Evolutionary conservation across 2,113 vertebrate genomes (phyloP).

Genomic region (Potamarius usumacintae): DNA sequence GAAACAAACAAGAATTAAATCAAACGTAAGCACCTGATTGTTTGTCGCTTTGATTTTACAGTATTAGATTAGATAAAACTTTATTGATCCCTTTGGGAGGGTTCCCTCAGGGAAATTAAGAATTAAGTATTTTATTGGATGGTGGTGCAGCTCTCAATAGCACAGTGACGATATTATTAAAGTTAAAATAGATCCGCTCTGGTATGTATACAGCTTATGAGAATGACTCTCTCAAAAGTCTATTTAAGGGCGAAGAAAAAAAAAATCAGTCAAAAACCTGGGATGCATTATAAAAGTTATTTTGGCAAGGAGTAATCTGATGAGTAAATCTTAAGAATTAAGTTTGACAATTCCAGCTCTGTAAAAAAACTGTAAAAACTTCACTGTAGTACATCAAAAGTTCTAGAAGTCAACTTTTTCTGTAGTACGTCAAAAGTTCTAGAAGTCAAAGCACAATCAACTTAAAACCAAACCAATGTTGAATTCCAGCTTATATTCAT

Average conservation of each 20-base stretch:
- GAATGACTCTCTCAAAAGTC: not conserved
- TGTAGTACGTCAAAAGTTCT: not conserved
- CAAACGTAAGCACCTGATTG: not conserved
- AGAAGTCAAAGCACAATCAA: not conserved
- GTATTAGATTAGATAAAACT: too few relatives aligned
- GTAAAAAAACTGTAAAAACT: not conserved
- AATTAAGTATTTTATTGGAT: not conserved
- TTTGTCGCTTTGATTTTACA: not conserved
- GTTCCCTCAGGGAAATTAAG: too few relatives aligned
- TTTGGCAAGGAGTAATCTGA: too few relatives aligned
- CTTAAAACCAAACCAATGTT: not conserved
- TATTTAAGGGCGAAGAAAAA: not conserved
- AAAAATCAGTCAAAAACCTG: not conserved
- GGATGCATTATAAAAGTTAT: not conserved
- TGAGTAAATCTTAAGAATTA: not conserved
- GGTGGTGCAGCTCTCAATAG: not conserved
- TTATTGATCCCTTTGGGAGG: too few relatives aligned
- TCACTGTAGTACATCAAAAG: not conserved
- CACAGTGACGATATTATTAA: not conserved
- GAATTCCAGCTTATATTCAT: not conserved
- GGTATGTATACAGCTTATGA: not conserved
- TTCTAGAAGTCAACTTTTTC: not conserved
- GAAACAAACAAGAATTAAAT: not conserved
- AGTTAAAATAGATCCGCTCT: not conserved
- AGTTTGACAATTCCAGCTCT: not conserved